A percentile compares a stretch with the other conserved stretches of the same genome.
Conservation (phyloP, 2,888 invertebrate species). For the Hypena proboscidalis region DNA sequence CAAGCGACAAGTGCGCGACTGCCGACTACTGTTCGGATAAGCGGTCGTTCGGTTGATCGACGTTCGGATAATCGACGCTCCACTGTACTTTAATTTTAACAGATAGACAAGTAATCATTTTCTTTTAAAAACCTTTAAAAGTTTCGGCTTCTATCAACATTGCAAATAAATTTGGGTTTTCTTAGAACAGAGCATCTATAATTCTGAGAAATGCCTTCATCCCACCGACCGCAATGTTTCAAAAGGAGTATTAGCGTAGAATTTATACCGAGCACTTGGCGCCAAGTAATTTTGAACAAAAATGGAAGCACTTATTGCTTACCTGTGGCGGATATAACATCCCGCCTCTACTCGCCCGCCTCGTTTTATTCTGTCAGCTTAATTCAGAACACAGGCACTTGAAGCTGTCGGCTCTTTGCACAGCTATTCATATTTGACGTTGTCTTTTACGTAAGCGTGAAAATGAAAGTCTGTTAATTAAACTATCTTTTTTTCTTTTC, state of each 20-base stretch:
- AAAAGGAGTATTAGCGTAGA: conserved; percentile 1
- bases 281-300: conserved; percentile 8
- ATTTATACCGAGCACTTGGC: conserved; percentile 1
- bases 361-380: conserved; percentile 8
- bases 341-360: background rate
- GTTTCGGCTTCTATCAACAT: too few relatives aligned
- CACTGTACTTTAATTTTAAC: too few relatives aligned
- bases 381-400: conserved; percentile 2
- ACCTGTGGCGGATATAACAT: conserved; percentile 6
- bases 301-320: conserved; percentile 8
- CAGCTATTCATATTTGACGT: background rate
- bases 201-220: background rate
- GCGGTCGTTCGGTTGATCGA: too few relatives aligned
- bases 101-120: too few relatives aligned
- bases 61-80: too few relatives aligned
- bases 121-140: too few relatives aligned
- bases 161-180: too few relatives aligned
- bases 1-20: too few relatives aligned
- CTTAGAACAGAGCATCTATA: background rate
- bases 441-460: background rate
- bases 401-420: background rate
- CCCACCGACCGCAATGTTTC: background rate
- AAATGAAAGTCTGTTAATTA: background rate
- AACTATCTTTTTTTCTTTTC: background rate
- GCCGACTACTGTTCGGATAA: too few relatives aligned